Percentiles rank a stretch among this genome's conserved stretches.
These are phyloP conservation scores for Sebastes dallii DNA, from an alignment of 2,797 vertebrate species.

Conservation along the genomic window DNA sequence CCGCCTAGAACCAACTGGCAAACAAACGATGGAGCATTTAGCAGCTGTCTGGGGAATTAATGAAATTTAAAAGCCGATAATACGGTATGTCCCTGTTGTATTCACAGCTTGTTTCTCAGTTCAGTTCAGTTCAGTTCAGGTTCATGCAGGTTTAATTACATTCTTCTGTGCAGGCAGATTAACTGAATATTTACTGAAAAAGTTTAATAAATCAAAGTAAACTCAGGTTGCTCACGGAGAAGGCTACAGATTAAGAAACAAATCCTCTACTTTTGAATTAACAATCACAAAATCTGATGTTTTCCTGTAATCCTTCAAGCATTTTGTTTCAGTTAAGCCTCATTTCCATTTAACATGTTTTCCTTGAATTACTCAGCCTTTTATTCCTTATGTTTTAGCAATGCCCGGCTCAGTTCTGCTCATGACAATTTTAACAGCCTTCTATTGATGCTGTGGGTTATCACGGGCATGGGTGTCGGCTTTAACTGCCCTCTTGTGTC, in stretches of 20 bases:
- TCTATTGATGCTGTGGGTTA: neutral
- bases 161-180: neutral
- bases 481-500: neutral
- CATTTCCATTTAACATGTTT: neutral
- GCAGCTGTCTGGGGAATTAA: neutral
- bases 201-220: slow-evolving; percentile 12
- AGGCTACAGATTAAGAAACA: slow-evolving; percentile 1
- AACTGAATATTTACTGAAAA: neutral
- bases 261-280: slow-evolving; percentile 11
- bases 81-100: neutral
- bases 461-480: neutral
- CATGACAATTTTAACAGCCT: neutral
- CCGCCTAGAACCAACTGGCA: neutral
- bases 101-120: neutral
- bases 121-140: no score
- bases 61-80: neutral
- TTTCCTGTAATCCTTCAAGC: neutral
- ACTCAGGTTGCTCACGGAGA: neutral
- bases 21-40: neutral
- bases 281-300: neutral
- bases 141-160: neutral
- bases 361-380: neutral
- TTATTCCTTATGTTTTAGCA: neutral
- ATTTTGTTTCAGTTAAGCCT: neutral
- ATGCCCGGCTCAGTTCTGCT: neutral